A percentile compares a stretch with the other conserved stretches of the same genome.
phyloP scores from a whole-genome alignment of 2,797 vertebrate genomes.

The Ptychobarbus kaznakovi region DNA sequence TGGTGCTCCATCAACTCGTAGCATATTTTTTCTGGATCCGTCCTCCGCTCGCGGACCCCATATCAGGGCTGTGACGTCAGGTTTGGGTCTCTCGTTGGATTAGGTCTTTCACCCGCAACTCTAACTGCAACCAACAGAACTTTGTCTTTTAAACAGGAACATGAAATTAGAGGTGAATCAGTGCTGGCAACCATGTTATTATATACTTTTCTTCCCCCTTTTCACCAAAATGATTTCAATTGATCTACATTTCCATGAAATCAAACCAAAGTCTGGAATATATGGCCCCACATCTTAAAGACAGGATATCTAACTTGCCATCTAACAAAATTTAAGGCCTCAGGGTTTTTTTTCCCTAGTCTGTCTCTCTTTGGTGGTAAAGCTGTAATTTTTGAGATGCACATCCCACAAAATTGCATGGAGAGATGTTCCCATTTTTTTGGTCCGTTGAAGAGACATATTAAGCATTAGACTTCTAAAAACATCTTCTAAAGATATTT shows the following conservation, averaged over 20 bases:
- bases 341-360: neutral
- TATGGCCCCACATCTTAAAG: constrained; percentile 62
- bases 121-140: constrained; percentile 68
- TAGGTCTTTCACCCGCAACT: constrained; percentile 65
- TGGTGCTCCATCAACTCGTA: constrained; percentile 56
- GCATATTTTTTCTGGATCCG: constrained; percentile 69
- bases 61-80: constrained; percentile 74
- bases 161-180: constrained; percentile 82
- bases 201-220: constrained; percentile 70
- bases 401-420: constrained; percentile 48
- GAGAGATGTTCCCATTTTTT: constrained; percentile 53
- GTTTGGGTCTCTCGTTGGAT: constrained; percentile 68
- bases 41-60: constrained; percentile 67
- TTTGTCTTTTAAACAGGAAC: constrained; percentile 72
- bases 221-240: constrained; percentile 76
- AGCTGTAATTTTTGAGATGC: constrained; percentile 53
- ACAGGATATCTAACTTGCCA: constrained; percentile 66
- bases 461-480: constrained; percentile 48
- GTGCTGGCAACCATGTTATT: constrained; percentile 75
- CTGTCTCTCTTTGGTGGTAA: constrained; percentile 47
- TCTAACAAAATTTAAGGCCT: constrained; percentile 54
- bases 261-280: constrained; percentile 70
- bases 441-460: constrained; percentile 44
- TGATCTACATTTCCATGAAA: constrained; percentile 78
- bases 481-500: constrained; percentile 7